Conservation (phyloP, 2,797 vertebrate species). For the Xyrichtys novacula region DNA sequence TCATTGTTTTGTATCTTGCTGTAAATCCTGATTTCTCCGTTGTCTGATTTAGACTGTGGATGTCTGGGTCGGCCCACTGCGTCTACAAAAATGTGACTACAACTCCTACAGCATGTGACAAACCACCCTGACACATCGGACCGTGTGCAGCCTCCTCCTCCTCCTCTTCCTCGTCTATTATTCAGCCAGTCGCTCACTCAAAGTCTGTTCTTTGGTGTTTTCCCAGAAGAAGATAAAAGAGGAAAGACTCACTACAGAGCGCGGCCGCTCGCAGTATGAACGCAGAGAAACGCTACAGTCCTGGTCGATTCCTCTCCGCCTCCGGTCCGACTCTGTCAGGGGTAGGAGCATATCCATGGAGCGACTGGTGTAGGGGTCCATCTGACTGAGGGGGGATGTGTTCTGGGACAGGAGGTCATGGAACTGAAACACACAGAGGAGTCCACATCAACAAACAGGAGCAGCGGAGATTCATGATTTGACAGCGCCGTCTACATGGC, state of each 20-base stretch:
- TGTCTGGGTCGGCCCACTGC: neutral
- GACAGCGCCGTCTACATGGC: constrained; percentile 49
- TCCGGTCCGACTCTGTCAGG: constrained; percentile 83
- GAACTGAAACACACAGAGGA: constrained; percentile 83
- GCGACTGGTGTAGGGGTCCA: constrained; percentile 91
- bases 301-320: constrained; percentile 86
- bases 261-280: constrained; percentile 87
- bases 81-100: constrained; percentile 4
- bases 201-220: neutral
- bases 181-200: constrained; percentile 14
- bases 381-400: constrained; percentile 89
- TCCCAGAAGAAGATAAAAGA: constrained; percentile 11
- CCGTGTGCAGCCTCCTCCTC: constrained; percentile 7
- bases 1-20: neutral
- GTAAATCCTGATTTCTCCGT: neutral
- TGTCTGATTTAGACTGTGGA: neutral
- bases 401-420: constrained; percentile 94
- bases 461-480: constrained; percentile 52
- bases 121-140: constrained; percentile 12
- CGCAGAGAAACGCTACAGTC: constrained; percentile 83
- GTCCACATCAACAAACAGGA: constrained; percentile 8
- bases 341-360: constrained; percentile 93
- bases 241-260: constrained; percentile 86
- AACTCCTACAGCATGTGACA: constrained; percentile 13
- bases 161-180: constrained; percentile 13